Conservation (phyloP, 1,140 invertebrate species). For the Zaprionus vittiger region DNA sequence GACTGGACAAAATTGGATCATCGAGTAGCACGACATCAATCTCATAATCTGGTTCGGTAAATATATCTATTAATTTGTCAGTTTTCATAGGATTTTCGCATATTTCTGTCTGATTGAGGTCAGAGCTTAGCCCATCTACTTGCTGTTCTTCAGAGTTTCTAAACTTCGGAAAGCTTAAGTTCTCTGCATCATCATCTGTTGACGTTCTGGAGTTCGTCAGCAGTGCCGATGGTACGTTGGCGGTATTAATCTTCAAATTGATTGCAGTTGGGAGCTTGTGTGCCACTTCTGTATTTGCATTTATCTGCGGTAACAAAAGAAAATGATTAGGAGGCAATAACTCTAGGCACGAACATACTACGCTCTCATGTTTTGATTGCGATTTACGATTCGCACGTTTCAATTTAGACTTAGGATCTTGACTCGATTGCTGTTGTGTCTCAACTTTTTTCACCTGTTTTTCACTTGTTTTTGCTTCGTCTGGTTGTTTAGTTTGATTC, state of each 20-base stretch:
- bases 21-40: constrained; percentile 16
- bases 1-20: not conserved
- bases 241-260: constrained; percentile 20
- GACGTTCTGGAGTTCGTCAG: too few relatives aligned
- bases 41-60: not conserved
- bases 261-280: constrained; percentile 22
- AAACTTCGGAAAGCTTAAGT: constrained; percentile 2
- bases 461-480: not conserved
- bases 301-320: constrained; percentile 63
- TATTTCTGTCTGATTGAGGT: not conserved
- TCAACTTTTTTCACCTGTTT: not conserved
- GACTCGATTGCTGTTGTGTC: not conserved
- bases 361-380: constrained; percentile 17
- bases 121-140: not conserved
- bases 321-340: constrained; percentile 44
- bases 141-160: not conserved
- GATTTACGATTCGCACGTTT: not conserved
- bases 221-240: too few relatives aligned
- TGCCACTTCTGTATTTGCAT: not conserved
- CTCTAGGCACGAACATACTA: constrained; percentile 32
- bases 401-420: not conserved
- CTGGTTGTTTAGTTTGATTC: not conserved
- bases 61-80: not conserved
- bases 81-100: not conserved
- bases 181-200: not conserved